Evolutionary conservation across 2,113 vertebrate species (phyloP), one percentile per base, ranked within the genome.

Genomic region (Micronycteris hirsuta): DNA sequence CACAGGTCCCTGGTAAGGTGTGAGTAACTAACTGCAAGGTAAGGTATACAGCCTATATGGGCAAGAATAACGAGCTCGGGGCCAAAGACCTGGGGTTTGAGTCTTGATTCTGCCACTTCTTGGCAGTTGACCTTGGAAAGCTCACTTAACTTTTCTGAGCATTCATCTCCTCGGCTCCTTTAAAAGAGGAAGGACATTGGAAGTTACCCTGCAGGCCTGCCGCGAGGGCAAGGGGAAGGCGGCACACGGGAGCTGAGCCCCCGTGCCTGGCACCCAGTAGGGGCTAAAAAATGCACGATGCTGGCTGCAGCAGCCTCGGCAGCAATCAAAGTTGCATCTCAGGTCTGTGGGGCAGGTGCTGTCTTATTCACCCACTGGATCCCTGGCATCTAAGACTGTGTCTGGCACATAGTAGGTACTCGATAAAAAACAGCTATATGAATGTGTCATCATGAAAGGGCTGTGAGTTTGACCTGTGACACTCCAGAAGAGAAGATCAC

Each of bases 231-330:
- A 7, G 80, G 45, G 20, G 38, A 58, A 82, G 5, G 14, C 20
- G 13, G 45, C n/a, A 15, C 0, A 2, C 4, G 2, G 61, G 67
- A 52, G 36, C 58, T 36, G 0, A 63, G 92, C 28, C 36, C 28
- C 36, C n/a, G 11, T 0, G 4, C 20, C 31, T 63, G 58, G 8
- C 20, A 26, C 73, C 77, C 0, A 3, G 8, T 1, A 22, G 83
- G 38, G 20, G 5, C 68, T 92, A 56, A 73, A 4, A 80, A 61
- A 58, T 33, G 3, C 43, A 56, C 83, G 86, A 38, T 20, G 3
- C 41, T 2, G 12, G 31, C 49, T 4, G 28, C 11, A 43, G 76
- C 41, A 56, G n/a, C 11, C 28, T 8, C 0, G 1, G 78, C 1
- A 52, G 28, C 49, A 67, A 47, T 14, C 31, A 26, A n/a, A 36